Percentiles rank a stretch among this genome's conserved stretches.
Evolutionary conservation across 2,113 vertebrate species (phyloP).

Genomic region (Circaetus gallicus): DNA sequence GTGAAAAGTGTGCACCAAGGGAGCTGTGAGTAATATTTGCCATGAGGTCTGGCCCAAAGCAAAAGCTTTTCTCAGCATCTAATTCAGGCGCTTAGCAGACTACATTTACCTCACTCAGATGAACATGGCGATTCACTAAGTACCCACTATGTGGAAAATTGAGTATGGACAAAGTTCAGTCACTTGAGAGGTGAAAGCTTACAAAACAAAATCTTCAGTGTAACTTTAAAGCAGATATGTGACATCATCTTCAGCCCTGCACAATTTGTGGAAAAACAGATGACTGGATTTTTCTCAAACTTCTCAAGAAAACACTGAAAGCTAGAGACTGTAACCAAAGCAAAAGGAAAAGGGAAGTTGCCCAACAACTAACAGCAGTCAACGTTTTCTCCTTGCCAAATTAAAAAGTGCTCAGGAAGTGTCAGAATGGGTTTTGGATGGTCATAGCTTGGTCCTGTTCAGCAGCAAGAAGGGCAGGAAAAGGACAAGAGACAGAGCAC

Average conservation of each 20-base stretch:
- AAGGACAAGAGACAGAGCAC: neutral
- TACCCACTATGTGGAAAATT: neutral
- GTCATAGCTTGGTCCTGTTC: neutral
- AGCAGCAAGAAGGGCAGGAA: neutral
- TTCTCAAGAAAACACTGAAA: neutral
- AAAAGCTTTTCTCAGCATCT: neutral
- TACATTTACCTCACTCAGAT: neutral
- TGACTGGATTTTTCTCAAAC: neutral
- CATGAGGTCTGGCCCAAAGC: neutral
- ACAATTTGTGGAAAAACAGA: neutral
- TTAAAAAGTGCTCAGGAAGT: neutral
- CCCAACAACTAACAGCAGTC: neutral
- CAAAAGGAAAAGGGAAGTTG: neutral
- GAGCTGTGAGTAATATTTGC: neutral
- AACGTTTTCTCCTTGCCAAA: neutral
- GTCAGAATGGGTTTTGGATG: neutral
- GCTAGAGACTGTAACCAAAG: conserved; percentile 27
- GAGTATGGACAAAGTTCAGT: neutral
- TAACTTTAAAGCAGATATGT: neutral
- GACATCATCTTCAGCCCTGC: neutral
- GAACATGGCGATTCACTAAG: neutral
- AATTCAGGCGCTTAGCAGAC: neutral
- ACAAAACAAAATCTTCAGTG: neutral
- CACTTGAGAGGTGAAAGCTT: neutral
- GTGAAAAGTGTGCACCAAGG: neutral